Evolutionary conservation across 2,113 vertebrate species (phyloP).

Genomic region (Phrynocephalus versicolor): DNA sequence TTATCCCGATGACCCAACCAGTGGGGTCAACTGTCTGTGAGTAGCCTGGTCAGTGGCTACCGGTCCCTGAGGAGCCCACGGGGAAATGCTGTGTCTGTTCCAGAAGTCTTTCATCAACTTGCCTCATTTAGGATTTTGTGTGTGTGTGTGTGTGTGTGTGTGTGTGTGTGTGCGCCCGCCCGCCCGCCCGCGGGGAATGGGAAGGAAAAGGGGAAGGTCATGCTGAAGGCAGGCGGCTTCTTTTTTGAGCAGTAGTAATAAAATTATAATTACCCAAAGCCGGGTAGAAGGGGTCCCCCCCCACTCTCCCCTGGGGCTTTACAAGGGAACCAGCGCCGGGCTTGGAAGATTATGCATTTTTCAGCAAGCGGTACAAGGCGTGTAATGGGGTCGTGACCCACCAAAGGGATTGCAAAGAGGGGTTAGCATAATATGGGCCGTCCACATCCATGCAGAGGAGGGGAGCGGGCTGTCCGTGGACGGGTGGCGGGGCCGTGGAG

Average conservation of each 20-base stretch:
- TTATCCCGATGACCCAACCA: too few species aligned
- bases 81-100: background rate
- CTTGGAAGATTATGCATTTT: background rate
- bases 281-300: background rate
- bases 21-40: background rate
- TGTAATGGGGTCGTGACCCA: background rate
- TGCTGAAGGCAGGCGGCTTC: background rate
- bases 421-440: background rate
- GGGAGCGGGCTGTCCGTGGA: too few species aligned
- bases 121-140: constrained; percentile 1
- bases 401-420: background rate
- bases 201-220: background rate
- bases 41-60: background rate
- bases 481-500: too few species aligned
- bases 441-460: background rate
- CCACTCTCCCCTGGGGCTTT: background rate
- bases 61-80: background rate
- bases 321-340: background rate
- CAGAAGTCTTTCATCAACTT: background rate
- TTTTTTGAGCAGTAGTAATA: background rate
- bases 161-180: too few species aligned
- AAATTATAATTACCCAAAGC: background rate
- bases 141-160: too few species aligned
- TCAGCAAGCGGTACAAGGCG: background rate
- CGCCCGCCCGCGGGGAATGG: too few species aligned